Conservation (phyloP, 2,888 invertebrate species). For the Sericinus montela region DNA sequence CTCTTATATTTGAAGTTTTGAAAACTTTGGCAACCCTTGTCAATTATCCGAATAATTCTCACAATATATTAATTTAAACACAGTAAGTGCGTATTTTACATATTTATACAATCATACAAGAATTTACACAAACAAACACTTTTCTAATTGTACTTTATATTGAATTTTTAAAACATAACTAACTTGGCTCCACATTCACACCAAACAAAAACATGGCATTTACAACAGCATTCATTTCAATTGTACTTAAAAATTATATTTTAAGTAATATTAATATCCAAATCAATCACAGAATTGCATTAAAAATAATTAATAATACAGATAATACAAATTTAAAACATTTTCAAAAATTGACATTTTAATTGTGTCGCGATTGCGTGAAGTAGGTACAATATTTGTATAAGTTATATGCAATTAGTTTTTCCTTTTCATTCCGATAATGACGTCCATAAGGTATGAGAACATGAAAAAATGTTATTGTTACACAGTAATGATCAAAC, state of each 20-base stretch:
- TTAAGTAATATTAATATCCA: conserved; percentile 16
- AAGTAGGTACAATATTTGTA: too few relatives aligned
- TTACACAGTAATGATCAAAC: too few relatives aligned
- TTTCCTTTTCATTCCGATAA: conserved; percentile 9
- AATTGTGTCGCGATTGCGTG: neutral
- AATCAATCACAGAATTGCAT: conserved; percentile 19
- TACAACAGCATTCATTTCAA: conserved; percentile 7
- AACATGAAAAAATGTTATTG: neutral
- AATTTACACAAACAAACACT: conserved; percentile 1
- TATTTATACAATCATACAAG: neutral
- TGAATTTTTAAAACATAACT: conserved; percentile 7
- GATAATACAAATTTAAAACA: conserved; percentile 10
- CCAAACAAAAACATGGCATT: conserved; percentile 13
- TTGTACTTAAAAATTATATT: conserved; percentile 9
- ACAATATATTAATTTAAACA: conserved; percentile 7
- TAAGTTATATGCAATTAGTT: too few relatives aligned
- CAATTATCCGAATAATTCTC: neutral
- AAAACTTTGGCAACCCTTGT: too few relatives aligned
- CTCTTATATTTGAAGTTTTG: too few relatives aligned
- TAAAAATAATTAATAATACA: conserved; percentile 18
- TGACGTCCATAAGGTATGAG: conserved; percentile 8
- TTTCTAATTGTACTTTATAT: conserved; percentile 13
- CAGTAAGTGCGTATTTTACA: conserved; percentile 4
- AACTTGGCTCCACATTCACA: conserved; percentile 9
- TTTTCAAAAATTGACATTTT: conserved; percentile 9